Evolutionary conservation across 2,888 invertebrate genomes (phyloP).

Genomic region (Spilosoma lubricipeda): DNA sequence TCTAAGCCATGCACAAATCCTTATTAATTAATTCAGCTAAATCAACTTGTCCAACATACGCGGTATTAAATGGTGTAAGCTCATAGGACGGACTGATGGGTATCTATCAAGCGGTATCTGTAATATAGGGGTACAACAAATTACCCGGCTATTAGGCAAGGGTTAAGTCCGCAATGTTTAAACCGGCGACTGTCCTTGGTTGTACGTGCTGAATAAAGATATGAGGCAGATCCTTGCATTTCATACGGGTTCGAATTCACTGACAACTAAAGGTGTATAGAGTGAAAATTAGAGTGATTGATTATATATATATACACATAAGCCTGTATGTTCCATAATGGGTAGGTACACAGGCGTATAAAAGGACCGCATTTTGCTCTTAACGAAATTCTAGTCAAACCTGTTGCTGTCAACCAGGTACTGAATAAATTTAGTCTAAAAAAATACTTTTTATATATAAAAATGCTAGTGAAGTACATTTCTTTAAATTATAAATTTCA

Average conservation of each 20-base stretch:
- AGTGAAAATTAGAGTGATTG: background rate
- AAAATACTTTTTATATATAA: no score
- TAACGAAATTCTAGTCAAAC: background rate
- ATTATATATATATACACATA: background rate
- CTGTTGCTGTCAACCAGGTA: background rate
- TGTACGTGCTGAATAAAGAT: slow-evolving; percentile 11
- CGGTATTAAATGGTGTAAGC: slow-evolving; percentile 11
- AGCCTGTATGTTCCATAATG: background rate
- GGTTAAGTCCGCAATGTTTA: slow-evolving; percentile 37
- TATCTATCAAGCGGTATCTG: slow-evolving; percentile 28
- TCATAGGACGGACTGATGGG: slow-evolving; percentile 17
- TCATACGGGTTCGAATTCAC: background rate
- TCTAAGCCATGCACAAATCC: background rate
- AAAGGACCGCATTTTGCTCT: no score
- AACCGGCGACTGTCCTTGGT: slow-evolving; percentile 26
- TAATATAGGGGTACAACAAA: slow-evolving; percentile 49
- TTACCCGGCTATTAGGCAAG: slow-evolving; percentile 49
- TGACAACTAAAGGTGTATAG: background rate
- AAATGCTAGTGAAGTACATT: no score
- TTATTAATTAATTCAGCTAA: background rate
- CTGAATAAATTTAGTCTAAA: background rate
- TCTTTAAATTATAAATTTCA: background rate
- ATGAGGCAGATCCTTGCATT: background rate
- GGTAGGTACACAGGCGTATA: background rate
- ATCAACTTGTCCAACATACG: background rate